Evolutionary conservation across 2,888 invertebrate genomes (phyloP).

Genomic region (Schizotus pectinicornis): DNA sequence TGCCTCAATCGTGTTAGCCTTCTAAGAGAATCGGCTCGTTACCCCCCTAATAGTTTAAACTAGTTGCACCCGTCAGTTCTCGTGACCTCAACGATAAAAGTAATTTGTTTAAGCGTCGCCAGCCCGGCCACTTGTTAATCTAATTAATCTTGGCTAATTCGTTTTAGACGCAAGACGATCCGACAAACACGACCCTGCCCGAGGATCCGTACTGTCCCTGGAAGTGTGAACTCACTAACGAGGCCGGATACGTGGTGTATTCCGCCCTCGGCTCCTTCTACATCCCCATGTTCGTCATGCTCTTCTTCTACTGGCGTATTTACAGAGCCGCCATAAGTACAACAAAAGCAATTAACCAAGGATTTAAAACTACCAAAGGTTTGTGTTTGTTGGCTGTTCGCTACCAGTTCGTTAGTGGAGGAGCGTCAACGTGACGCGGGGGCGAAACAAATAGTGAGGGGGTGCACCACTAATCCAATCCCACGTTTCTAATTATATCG

Average conservation of each 20-base stretch:
- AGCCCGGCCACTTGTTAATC: slow-evolving; percentile 8
- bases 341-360: slow-evolving; percentile 91
- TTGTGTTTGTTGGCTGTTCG: slow-evolving; percentile 3
- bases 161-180: slow-evolving; percentile 43
- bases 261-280: slow-evolving; percentile 98
- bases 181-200: slow-evolving; percentile 47
- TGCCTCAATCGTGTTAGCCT: too few species aligned
- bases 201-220: slow-evolving; percentile 73
- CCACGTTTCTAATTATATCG: too few species aligned
- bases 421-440: too few species aligned
- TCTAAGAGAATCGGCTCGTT: too few species aligned
- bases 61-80: background rate
- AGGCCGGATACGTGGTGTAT: slow-evolving; percentile 95
- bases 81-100: slow-evolving; percentile 2
- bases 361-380: slow-evolving; percentile 87
- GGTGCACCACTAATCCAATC: too few species aligned
- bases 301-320: slow-evolving; percentile 97
- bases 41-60: too few species aligned
- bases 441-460: too few species aligned
- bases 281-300: slow-evolving; percentile 96
- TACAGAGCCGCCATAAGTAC: slow-evolving; percentile 93
- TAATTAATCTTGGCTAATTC: slow-evolving; percentile 25
- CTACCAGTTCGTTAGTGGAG: too few species aligned
- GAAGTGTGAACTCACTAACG: slow-evolving; percentile 92
- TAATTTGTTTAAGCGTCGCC: slow-evolving; percentile 8